A percentile compares a stretch with the other conserved stretches of the same genome.
phyloP scores from a whole-genome alignment of 2,888 invertebrate species.

The Catocala sponsa region DNA sequence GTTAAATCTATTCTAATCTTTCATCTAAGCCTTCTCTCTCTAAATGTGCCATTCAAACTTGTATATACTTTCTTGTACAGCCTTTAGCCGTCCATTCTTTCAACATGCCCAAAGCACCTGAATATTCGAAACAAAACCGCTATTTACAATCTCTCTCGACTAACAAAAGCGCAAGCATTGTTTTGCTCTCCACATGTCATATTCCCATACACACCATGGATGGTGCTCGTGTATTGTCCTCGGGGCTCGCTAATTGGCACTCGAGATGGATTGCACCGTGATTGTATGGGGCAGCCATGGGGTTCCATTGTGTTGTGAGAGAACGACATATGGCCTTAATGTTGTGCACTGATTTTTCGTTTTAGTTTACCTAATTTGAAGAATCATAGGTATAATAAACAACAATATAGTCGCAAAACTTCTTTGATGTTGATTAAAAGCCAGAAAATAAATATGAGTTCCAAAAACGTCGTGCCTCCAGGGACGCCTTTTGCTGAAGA shows the following conservation, averaged over 20 bases:
- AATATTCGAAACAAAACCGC: background rate
- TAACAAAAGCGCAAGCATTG: slow-evolving; percentile 32
- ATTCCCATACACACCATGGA: slow-evolving; percentile 35
- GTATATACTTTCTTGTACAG: too few species aligned
- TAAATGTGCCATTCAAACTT: too few species aligned
- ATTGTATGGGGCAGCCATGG: slow-evolving; percentile 33
- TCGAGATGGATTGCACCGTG: slow-evolving; percentile 54
- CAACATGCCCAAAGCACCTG: too few species aligned
- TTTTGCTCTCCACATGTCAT: slow-evolving; percentile 39
- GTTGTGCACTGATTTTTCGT: slow-evolving; percentile 14
- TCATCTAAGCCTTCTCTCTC: too few species aligned
- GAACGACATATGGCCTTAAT: slow-evolving; percentile 45
- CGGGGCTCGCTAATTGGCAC: slow-evolving; percentile 52
- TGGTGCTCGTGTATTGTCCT: slow-evolving; percentile 20
- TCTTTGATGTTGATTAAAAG: too few species aligned
- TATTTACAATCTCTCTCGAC: slow-evolving; percentile 11
- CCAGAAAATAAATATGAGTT: too few species aligned
- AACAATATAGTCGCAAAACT: too few species aligned
- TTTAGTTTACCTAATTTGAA: slow-evolving; percentile 8
- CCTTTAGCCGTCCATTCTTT: too few species aligned
- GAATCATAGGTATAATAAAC: too few species aligned
- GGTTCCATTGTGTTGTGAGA: slow-evolving; percentile 33
- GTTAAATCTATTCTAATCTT: too few species aligned
- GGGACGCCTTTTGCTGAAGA: too few species aligned
- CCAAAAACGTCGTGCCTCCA: too few species aligned